Percentiles rank a stretch among this genome's conserved stretches.
Evolutionary conservation across 2,797 vertebrate species (phyloP).

Genomic region (Hylomyscus alleni): DNA sequence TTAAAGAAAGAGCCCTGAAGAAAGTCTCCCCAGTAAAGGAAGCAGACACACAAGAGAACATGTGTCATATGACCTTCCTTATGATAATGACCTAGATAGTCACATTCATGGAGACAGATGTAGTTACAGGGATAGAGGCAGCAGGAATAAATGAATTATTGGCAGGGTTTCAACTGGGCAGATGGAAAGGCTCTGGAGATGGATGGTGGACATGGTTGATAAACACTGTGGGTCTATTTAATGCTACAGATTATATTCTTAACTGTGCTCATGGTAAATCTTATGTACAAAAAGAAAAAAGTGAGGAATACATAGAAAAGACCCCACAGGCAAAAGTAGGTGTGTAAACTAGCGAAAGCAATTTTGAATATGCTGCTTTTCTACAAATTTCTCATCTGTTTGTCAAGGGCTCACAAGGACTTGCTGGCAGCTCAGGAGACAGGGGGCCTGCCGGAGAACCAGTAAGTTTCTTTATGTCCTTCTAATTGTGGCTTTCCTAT

Average conservation of each 20-base stretch:
- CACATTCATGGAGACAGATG: background rate
- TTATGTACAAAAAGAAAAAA: background rate
- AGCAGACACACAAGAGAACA: background rate
- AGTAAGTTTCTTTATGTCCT: constrained; percentile 91
- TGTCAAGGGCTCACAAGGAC: constrained; percentile 93
- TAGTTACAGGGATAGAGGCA: background rate
- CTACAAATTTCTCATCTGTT: constrained; percentile 79
- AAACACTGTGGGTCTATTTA: background rate
- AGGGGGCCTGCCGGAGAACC: constrained; percentile 93
- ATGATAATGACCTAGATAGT: background rate
- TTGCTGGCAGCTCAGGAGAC: constrained; percentile 93
- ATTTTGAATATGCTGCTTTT: constrained; percentile 73
- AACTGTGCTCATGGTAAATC: background rate
- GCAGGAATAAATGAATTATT: background rate
- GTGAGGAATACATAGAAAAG: background rate
- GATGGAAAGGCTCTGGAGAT: background rate
- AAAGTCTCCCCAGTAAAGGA: constrained; percentile 25
- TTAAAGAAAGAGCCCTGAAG: background rate
- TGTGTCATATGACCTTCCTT: background rate
- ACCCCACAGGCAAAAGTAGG: constrained; percentile 36
- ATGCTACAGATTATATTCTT: background rate
- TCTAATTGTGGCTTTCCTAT: constrained; percentile 68
- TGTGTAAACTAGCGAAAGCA: constrained; percentile 63
- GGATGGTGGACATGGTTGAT: background rate
- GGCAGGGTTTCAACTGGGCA: background rate